Conservation (phyloP, 2,113 vertebrate species). For the Phalacrocorax pelagicus region DNA sequence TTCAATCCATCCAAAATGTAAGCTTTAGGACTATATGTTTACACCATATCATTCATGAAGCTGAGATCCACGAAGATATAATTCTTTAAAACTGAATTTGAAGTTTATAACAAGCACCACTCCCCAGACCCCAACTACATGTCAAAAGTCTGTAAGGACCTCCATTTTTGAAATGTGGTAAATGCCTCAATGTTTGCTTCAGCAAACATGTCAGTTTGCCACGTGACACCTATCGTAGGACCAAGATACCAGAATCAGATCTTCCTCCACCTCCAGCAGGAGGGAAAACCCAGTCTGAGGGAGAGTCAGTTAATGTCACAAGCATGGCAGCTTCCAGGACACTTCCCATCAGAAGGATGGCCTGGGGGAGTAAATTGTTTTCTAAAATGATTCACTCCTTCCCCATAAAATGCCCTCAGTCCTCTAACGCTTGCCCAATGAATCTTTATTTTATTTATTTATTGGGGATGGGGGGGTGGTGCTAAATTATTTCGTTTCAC, state of each 20-base stretch:
- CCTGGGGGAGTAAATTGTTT: neutral
- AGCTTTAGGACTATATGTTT: neutral
- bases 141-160: neutral
- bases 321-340: neutral
- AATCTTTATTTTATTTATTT: neutral
- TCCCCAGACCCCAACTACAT: neutral
- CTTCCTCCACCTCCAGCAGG: neutral
- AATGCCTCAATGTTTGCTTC: neutral
- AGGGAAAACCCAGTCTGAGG: neutral
- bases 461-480: too few species aligned
- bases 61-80: neutral
- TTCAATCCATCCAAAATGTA: neutral
- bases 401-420: neutral
- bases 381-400: neutral
- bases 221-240: neutral
- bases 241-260: neutral
- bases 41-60: neutral
- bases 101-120: neutral
- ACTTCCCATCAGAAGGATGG: neutral
- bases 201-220: neutral
- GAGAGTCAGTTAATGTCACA: neutral
- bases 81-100: neutral
- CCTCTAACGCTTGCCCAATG: neutral
- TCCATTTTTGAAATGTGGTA: neutral
- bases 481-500: neutral